Base-by-base conservation (phyloP, 2,888 invertebrate genomes). In the Cremastinae sp. region DNA sequence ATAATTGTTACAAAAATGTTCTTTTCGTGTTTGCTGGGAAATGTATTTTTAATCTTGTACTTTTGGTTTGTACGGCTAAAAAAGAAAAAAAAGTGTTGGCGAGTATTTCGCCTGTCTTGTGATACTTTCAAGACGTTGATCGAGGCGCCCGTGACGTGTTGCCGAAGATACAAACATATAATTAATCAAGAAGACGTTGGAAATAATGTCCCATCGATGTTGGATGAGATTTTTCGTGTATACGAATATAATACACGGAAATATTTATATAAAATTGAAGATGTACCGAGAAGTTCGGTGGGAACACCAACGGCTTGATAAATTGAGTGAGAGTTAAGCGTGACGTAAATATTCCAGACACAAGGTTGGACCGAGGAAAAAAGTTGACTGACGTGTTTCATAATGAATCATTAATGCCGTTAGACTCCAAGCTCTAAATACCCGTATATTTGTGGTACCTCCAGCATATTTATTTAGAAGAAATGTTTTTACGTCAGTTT, bases 181-280 rank as follows among this genome's bases (percentile, higher is more conserved):
- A 72, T 72, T 72, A 72, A 72, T 72, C 71, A 72, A 72, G 64
- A 64, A 64, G 56, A 58, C 62, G 56, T 64, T 64, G 71, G 49
- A 56, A 49, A 54, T 3, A 28, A 54, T 54, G 16, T 36, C 53
- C 20, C 56, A 56, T 56, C 47, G 64, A 72, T 56, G 56, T 28
- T 56, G 56, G 49, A 28, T 5, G 36, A 41, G 64, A 47, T 38
- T 47, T 38, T 56, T 72, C 64, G 38, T 58, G 38, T 49, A 45
- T 18, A 58, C 47, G 20, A 28, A 28, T 36, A 53, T 53, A 45
- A 66, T 54, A 66, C 66, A 66, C 45, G 28, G 53, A 43, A 51
- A 51, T 28, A 45, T 58, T 59, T 51, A n/a, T 51, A 16, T 51
- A 38, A 51, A 51, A 49, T 12, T n/a, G 14, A 43, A 14, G 20